These are phyloP conservation scores for Bergia sp. DNA, from an alignment of 92 coral and sea anemone genomes.

Conservation along the genomic window DNA sequence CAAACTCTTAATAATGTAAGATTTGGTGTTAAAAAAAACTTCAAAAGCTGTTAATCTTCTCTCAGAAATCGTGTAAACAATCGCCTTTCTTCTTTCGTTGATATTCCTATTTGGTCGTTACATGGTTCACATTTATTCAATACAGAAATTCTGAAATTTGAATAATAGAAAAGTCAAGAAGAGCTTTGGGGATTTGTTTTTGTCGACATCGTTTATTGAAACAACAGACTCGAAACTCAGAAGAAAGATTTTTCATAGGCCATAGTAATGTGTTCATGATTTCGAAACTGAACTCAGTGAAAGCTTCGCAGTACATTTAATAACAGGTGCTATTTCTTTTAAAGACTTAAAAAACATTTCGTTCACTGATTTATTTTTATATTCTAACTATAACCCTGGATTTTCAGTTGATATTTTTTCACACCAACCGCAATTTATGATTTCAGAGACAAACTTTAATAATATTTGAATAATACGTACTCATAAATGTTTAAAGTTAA, in stretches of 20 bases:
- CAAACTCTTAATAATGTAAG: too few species aligned
- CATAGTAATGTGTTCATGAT: too few species aligned
- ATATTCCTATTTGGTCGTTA: neutral
- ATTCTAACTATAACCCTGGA: too few species aligned
- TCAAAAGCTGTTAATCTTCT: neutral
- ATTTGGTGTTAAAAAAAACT: neutral
- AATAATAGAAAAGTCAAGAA: neutral
- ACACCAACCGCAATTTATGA: too few species aligned
- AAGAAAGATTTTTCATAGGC: neutral
- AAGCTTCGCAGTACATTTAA: too few species aligned
- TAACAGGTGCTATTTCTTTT: too few species aligned
- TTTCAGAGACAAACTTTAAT: too few species aligned
- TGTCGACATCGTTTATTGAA: neutral
- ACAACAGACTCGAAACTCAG: neutral
- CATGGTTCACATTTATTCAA: neutral
- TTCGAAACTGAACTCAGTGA: neutral
- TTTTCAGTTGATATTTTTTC: too few species aligned
- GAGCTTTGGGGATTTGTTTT: too few species aligned
- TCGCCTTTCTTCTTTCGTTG: neutral
- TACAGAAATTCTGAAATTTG: neutral
- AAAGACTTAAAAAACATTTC: too few species aligned
- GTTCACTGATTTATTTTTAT: too few species aligned
- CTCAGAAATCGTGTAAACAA: neutral
- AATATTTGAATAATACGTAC: neutral
- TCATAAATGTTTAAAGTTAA: neutral